Base-by-base conservation (phyloP, 1,140 invertebrate species). In the Drosophila melanica region DNA sequence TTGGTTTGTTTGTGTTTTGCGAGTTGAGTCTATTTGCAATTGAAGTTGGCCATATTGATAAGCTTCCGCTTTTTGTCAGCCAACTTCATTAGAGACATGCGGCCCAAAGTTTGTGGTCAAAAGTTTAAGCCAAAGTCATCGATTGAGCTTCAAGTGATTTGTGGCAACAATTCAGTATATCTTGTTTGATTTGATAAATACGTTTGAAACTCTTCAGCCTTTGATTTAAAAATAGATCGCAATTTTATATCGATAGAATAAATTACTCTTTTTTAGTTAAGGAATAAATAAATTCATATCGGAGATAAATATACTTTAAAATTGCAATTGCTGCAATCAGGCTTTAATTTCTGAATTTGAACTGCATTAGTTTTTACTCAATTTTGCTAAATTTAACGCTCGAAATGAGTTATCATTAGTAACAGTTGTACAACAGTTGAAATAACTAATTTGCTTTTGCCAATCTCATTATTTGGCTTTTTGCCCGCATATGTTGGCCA, bases 41-140 rank as follows among this genome's bases (percentile, higher is more conserved):
- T 80, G 77, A 68, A 84, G 79, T 86, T 85, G 81, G 77, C 77
- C 81, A 87, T 81, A 78, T 78, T 78, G 79, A 85, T 86, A 86
- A 87, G 81, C 66, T 73, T 39, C 64, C 45, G 54, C 39, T 62
- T 65, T 47, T 71, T 64, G 77, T 66, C 59, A 65, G 79, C 55
- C 63, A 78, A 80, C 79, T 81, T 85, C 77, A 85, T 82, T 82
- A 79, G 67, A 45, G 30, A 67, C 59, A 66, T 75, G 57, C 54
- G 62, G 55, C 63, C 30, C 50, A 47, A 81, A 81, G 70, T 82
- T 82, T 77, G 12, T 64, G 41, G 33, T 23, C 60, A 8, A 39
- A 67, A 58, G 41, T 62, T 62, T 41, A 20, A 59, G 23, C 54
- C 33, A 20, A 45, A 67, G 69, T 54, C 48, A 73, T 68, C 37